Evolutionary conservation across 1,140 invertebrate genomes (phyloP), one percentile per base, ranked within the genome.

Genomic region (Saxidomus purpurata): DNA sequence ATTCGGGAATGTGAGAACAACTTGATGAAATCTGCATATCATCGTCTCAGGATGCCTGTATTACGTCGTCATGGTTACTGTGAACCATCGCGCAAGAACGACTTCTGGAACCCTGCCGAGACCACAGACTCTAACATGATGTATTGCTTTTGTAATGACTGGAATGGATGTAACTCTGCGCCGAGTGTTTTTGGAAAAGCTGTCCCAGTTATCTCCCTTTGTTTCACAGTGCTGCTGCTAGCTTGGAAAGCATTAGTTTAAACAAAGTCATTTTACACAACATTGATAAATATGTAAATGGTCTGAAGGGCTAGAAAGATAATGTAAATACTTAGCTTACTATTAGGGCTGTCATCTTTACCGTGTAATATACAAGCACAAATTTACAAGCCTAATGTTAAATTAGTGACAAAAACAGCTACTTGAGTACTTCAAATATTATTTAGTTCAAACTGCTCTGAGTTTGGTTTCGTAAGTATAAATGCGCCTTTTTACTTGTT

Each of bases 121-220:
- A 71, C 89, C 0, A 90, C 86, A 6, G 91, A 95, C 85, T 43
- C 74, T 13, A 89, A 92, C 8, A 93, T 93, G 6, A 89, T 87
- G 36, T 95, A 95, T 91, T 95, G 95, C 89, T 95, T 95, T 91
- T 95, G 95, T 87, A 95, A 95, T 85, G 95, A 95, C 47, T 95
- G 93, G 92, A 94, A 95, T 86, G 95, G 95, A 25, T 95, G 95
- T 90, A 95, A 95, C 86, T 90, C 93, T 22, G 93, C 93, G 9
- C 19, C 87, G 11, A 71, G 55, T 83, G 9, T 93, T 0, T 87
- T 67, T 49, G 43, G 63, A 25, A 90, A 59, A 61, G 9, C 90
- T 31, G 40, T 89, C 31, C 84, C 90, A 31, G 34, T 91, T 38
- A 55, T 67, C n/a, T 77, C 85, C 59, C 71, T 79, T 79, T 76